These are phyloP conservation scores for Dione juno DNA, from an alignment of 2,888 invertebrate species.

Conservation along the genomic window DNA sequence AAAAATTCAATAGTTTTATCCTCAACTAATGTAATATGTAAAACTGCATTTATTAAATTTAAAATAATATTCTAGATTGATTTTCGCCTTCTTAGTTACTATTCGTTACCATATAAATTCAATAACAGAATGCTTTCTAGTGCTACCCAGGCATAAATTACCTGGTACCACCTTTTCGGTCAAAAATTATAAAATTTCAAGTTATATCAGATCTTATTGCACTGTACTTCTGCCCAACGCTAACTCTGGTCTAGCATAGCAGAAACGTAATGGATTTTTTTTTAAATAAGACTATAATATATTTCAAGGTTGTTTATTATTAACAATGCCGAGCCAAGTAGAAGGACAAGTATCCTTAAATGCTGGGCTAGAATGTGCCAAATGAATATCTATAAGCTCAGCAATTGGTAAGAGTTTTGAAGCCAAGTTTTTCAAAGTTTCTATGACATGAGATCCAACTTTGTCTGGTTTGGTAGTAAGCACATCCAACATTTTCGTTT, in stretches of 20 bases:
- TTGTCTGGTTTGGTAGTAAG: conserved; percentile 66
- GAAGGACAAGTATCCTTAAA: conserved; percentile 71
- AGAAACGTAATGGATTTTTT: not conserved
- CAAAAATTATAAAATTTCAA: no score
- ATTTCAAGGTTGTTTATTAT: conserved; percentile 62
- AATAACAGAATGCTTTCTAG: no score
- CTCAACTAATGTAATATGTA: not conserved
- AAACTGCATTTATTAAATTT: no score
- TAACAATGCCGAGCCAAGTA: conserved; percentile 74
- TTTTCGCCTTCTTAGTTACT: no score
- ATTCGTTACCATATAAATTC: no score
- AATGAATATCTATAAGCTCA: conserved; percentile 69
- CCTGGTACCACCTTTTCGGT: no score
- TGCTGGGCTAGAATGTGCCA: conserved; percentile 70
- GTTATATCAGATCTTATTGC: no score
- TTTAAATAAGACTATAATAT: not conserved
- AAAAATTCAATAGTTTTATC: not conserved
- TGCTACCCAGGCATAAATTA: no score
- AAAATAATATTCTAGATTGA: no score
- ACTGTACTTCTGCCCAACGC: no score
- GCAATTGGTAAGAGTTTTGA: conserved; percentile 65
- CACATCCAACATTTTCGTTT: conserved; percentile 57
- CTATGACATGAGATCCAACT: conserved; percentile 67
- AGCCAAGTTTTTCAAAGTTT: conserved; percentile 65
- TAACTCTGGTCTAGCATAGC: no score